Evolutionary conservation across 2,888 invertebrate species (phyloP).

Genomic region (Tromatobia lineatoria): DNA sequence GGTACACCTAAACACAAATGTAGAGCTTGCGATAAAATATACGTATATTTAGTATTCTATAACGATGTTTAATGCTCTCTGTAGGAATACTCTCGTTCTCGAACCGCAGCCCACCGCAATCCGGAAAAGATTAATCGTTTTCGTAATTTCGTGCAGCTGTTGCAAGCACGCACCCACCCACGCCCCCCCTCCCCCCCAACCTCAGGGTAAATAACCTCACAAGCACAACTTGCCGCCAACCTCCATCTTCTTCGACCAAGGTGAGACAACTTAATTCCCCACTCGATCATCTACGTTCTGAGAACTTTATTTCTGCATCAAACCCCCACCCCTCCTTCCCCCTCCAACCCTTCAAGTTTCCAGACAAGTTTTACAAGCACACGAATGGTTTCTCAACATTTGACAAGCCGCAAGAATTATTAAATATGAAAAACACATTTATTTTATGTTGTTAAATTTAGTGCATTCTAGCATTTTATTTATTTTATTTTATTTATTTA

Average conservation of each 20-base stretch:
- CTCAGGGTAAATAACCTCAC: conserved; percentile 32
- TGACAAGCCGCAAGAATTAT: neutral
- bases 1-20: neutral
- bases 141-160: conserved; percentile 28
- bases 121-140: conserved; percentile 31
- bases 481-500: too few relatives aligned
- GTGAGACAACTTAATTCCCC: conserved; percentile 32
- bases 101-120: conserved; percentile 18
- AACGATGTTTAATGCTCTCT: conserved; percentile 25
- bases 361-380: neutral
- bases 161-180: conserved; percentile 15
- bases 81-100: conserved; percentile 5
- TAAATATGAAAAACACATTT: neutral
- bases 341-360: neutral
- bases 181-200: neutral
- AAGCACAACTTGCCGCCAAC: conserved; percentile 24
- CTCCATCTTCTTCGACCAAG: conserved; percentile 1
- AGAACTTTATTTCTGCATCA: conserved; percentile 4
- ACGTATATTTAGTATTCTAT: conserved; percentile 9
- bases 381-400: neutral
- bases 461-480: neutral
- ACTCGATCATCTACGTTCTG: conserved; percentile 28
- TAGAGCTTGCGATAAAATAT: conserved; percentile 3
- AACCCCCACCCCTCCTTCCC: neutral
- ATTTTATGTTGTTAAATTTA: neutral